Base-by-base conservation (phyloP, 2,797 vertebrate species). In the Takifugu rubripes region DNA sequence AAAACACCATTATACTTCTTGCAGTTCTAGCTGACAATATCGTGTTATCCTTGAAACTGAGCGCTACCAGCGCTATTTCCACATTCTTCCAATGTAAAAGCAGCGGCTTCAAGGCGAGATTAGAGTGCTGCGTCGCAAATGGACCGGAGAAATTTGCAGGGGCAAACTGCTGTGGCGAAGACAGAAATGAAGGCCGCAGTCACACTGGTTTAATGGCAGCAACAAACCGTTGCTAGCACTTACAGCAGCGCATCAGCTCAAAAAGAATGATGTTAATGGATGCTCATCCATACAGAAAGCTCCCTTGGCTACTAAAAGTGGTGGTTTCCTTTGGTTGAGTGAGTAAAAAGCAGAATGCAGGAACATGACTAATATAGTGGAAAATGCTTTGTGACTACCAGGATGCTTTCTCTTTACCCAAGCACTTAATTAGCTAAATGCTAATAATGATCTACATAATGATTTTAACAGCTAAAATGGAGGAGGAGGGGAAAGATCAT, bases 181-280 rank as follows among this genome's bases (percentile, higher is more conserved):
- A 61, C 44, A 8, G 62, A 66, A 75, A 74, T 66, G 64, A 77
- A 74, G 60, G 65, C 59, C 56, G 14, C 11, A 6, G 61, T 44
- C 61, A 53, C 49, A 21, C 66, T n/a, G 55, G 66, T 73, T 68
- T 84, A 84, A 85, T 83, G 74, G 78, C 43, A 31, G 66, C 70
- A 49, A 58, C 56, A 46, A 71, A 71, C 66, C 75, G 24, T 52
- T 15, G 49, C 56, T 52, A 53, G 66, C 70, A 75, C 64, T 78
- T 53, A 61, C 61, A 63, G 61, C 51, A 44, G 65, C 33, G 59
- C 60, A 77, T 74, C 66, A 15, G 77, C 14, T 24, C 17, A 46
- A 21, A 21, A 46, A 46, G n/a, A 17, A n/a, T 17, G 17, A 60
- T 59, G 75, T 66, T 75, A 81, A 85, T 75, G 77, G 73, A 31